Base-by-base conservation (phyloP, 2,888 invertebrate species). In the Acholoe squamosa region DNA sequence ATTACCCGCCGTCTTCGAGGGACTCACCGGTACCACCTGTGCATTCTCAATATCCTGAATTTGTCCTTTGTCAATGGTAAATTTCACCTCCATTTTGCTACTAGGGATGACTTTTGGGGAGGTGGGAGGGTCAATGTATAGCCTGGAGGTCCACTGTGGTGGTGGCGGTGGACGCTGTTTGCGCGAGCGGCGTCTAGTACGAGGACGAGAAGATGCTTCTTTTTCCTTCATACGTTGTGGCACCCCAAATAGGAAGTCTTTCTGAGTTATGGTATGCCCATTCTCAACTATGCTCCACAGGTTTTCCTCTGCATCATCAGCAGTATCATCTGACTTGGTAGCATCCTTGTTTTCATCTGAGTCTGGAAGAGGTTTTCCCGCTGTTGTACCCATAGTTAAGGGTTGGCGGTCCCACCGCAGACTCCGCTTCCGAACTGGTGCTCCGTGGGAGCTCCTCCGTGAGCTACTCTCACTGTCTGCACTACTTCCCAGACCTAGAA, bases 101-200 rank as follows among this genome's bases (percentile, higher is more conserved):
- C 1, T 54, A 0, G 28, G 28, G 54, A 54, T 54, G 54, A 86
- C 86, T 28, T 54, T n/a, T 0, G 86, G 86, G 52, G 86, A 52
- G 19, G 54, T 54, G 0, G 86, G 86, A n/a, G 86, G 86, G 28
- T 86, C 86, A n/a, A 86, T 86, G 54, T 86, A 86, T 25, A 86
- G 7, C 31, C 86, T 1, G 25, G 86, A 86, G 0, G 28, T 28
- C 86, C 86, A 86, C 33, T 80, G 80, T n/a, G 80, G 22, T 5
- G 28, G 31, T 7, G 77, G 31, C 0, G 80, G 71, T 61, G 61
- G 3, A 25, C 28, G 28, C 28, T n/a, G 71, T 71, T 71, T 71
- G 12, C 71, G 71, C 0, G 71, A 71, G 5, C 71, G 25, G 1
- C 71, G 25, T n/a, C 61, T 19, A 3, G 61, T 14, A 61, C 61